A percentile compares a stretch with the other conserved stretches of the same genome.
Conservation (phyloP, 2,113 vertebrate species). For the Eudyptes chrysolophus region DNA sequence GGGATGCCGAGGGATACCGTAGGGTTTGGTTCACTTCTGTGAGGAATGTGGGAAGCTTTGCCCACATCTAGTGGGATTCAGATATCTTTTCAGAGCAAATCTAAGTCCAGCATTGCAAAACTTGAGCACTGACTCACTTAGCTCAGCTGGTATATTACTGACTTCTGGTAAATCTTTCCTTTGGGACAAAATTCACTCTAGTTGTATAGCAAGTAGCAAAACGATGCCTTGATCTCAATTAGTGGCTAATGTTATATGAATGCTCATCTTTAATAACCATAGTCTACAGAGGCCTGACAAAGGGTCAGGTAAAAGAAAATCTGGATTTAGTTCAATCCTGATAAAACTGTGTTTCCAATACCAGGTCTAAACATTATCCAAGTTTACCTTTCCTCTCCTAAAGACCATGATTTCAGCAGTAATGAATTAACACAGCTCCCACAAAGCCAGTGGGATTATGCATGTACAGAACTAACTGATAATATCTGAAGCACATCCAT, state of each 20-base stretch:
- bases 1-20: accelerated
- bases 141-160: not conserved
- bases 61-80: not conserved
- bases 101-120: not conserved
- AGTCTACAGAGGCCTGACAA: not conserved
- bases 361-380: not conserved
- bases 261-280: not conserved
- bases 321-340: not conserved
- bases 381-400: not conserved
- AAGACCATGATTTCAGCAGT: not conserved
- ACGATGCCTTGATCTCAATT: conserved; percentile 15
- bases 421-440: conserved; percentile 2
- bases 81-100: not conserved
- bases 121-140: not conserved
- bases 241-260: not conserved
- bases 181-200: not conserved
- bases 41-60: not conserved
- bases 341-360: not conserved
- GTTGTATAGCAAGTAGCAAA: conserved; percentile 12
- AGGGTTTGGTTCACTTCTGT: not conserved
- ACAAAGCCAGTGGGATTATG: not conserved
- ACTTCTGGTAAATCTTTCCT: not conserved
- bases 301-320: not conserved
- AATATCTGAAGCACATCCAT: not conserved
- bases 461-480: not conserved